Conservation (phyloP, 2,113 vertebrate species). For the Orycteropus afer region DNA sequence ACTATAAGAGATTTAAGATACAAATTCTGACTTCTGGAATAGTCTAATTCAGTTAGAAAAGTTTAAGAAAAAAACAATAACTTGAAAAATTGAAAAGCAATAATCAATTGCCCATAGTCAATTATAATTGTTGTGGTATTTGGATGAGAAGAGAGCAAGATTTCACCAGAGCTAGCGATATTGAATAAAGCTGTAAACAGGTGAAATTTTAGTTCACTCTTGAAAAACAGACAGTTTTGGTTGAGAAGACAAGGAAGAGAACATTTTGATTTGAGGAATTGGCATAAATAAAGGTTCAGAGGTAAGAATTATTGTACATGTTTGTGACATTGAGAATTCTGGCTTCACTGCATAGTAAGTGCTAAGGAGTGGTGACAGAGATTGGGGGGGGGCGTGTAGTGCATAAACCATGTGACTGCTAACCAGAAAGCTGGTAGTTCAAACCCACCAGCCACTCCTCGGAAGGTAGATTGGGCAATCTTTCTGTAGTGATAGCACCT, state of each 20-base stretch:
- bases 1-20: not conserved
- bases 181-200: not conserved
- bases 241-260: not conserved
- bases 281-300: not conserved
- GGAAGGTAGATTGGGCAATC: no score
- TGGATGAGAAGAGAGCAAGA: not conserved
- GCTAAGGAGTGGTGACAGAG: not conserved
- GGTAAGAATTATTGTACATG: not conserved
- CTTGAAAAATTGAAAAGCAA: not conserved
- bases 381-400: no score
- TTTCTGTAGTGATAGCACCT: no score
- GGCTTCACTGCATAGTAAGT: not conserved
- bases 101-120: not conserved
- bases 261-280: not conserved
- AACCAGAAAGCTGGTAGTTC: no score
- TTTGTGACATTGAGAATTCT: not conserved
- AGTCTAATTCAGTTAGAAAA: not conserved
- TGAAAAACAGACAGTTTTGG: not conserved
- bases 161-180: not conserved
- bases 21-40: not conserved
- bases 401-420: no score
- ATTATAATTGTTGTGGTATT: not conserved
- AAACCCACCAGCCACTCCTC: no score
- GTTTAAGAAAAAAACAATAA: not conserved
- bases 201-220: not conserved